Evolutionary conservation across 2,888 invertebrate species (phyloP).

Genomic region (Cerastoderma edule): DNA sequence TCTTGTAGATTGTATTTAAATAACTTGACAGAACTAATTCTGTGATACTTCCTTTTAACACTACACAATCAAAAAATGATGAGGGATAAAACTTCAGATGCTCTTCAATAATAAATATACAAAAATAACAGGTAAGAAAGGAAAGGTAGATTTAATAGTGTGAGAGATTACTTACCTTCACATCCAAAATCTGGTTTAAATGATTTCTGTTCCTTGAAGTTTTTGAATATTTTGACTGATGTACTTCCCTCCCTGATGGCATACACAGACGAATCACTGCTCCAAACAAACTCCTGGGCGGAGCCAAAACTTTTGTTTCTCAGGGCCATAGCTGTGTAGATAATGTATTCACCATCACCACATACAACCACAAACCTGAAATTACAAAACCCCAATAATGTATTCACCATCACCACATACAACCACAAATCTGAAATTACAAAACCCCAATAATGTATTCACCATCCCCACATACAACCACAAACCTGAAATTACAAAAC

Average conservation of each 20-base stretch:
- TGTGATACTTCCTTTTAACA: too few species aligned
- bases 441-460: constrained; percentile 99
- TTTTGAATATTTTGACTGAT: constrained; percentile 96
- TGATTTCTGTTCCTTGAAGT: constrained; percentile 98
- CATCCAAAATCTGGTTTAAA: constrained; percentile 99
- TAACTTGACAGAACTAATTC: too few species aligned
- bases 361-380: constrained; percentile 94
- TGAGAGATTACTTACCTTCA: constrained; percentile 90
- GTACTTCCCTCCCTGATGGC: constrained; percentile 93
- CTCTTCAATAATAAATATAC: too few species aligned
- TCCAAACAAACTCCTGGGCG: constrained; percentile 99
- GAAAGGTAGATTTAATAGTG: too few species aligned
- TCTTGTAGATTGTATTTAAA: too few species aligned
- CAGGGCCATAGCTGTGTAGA: constrained; percentile 99
- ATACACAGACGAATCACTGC: constrained; percentile 94
- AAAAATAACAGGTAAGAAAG: too few species aligned
- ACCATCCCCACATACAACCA: constrained; percentile 99
- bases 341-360: constrained; percentile 99
- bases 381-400: too few species aligned
- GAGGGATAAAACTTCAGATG: too few species aligned
- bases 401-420: constrained; percentile 99
- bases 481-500: constrained; percentile 88
- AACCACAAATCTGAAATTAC: constrained; percentile 90
- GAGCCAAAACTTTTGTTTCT: constrained; percentile 99
- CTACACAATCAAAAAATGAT: too few species aligned